Conservation (phyloP, 2,888 invertebrate genomes). For the Conchocele bisecta region DNA sequence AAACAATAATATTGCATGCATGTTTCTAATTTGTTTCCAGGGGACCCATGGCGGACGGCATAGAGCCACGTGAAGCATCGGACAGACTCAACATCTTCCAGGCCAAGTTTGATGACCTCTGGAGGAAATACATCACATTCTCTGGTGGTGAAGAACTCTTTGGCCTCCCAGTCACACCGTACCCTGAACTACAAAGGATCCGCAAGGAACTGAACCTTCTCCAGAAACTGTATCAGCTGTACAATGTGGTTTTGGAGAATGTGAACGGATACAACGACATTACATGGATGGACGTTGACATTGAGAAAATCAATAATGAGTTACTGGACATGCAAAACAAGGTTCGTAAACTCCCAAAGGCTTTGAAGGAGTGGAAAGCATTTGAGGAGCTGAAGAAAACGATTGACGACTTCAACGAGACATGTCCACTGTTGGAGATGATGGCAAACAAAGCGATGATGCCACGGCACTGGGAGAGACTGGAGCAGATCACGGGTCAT, state of each 20-base stretch:
- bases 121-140: slow-evolving; percentile 96
- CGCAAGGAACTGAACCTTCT: slow-evolving; percentile 96
- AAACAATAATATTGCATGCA: too few species aligned
- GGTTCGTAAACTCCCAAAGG: slow-evolving; percentile 96
- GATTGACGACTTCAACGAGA: slow-evolving; percentile 98
- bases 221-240: slow-evolving; percentile 96
- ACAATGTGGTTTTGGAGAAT: slow-evolving; percentile 97
- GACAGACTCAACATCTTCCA: slow-evolving; percentile 91
- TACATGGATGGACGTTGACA: slow-evolving; percentile 97
- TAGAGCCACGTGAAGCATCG: slow-evolving; percentile 96
- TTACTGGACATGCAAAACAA: slow-evolving; percentile 98
- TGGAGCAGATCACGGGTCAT: slow-evolving; percentile 94
- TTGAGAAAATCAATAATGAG: slow-evolving; percentile 98
- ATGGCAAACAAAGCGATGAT: slow-evolving; percentile 99
- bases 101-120: slow-evolving; percentile 96
- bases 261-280: slow-evolving; percentile 99
- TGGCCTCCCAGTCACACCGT: slow-evolving; percentile 95
- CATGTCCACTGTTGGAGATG: slow-evolving; percentile 96
- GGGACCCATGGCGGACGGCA: slow-evolving; percentile 96
- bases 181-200: slow-evolving; percentile 95
- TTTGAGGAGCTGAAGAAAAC: slow-evolving; percentile 98
- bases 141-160: slow-evolving; percentile 98
- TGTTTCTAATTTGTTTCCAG: slow-evolving; percentile 82
- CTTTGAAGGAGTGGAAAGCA: slow-evolving; percentile 95
- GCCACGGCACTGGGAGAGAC: slow-evolving; percentile 97